These are phyloP conservation scores for Eristalis intricaria DNA, from an alignment of 2,888 invertebrate species.

Conservation along the genomic window DNA sequence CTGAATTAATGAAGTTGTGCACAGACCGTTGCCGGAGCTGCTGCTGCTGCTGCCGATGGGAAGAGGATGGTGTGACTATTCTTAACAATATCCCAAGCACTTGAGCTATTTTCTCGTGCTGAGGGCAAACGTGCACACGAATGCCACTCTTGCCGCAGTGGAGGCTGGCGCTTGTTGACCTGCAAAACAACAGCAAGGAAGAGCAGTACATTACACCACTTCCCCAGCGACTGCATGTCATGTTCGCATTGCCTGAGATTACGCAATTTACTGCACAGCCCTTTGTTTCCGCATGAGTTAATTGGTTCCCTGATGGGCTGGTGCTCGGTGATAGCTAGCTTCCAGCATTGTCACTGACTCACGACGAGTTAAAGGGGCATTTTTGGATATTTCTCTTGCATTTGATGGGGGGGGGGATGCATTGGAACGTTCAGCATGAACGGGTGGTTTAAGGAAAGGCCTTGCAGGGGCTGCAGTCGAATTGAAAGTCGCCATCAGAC, in stretches of 20 bases:
- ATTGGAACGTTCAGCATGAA: too few relatives aligned
- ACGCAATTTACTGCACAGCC: conserved; percentile 54
- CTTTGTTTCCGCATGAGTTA: conserved; percentile 61
- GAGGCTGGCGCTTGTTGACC: conserved; percentile 48
- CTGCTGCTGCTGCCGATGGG: not conserved
- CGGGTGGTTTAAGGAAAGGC: too few relatives aligned
- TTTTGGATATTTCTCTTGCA: not conserved
- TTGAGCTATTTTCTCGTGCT: conserved; percentile 16
- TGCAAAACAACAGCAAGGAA: conserved; percentile 32
- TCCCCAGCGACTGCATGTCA: conserved; percentile 30
- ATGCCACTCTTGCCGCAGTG: not conserved
- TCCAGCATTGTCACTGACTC: not conserved
- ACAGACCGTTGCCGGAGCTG: not conserved
- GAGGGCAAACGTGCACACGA: conserved; percentile 29
- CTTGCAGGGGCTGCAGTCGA: too few relatives aligned
- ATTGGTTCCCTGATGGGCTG: conserved; percentile 53
- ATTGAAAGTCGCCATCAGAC: too few relatives aligned
- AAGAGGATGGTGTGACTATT: not conserved
- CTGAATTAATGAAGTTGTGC: not conserved
- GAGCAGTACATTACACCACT: conserved; percentile 8
- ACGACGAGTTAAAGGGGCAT: not conserved
- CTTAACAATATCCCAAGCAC: not conserved
- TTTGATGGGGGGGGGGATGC: not conserved
- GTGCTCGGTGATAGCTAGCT: conserved; percentile 20
- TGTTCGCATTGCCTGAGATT: conserved; percentile 57